Conservation (phyloP, 1,140 invertebrate genomes). For the Saccostrea cuccullata region DNA sequence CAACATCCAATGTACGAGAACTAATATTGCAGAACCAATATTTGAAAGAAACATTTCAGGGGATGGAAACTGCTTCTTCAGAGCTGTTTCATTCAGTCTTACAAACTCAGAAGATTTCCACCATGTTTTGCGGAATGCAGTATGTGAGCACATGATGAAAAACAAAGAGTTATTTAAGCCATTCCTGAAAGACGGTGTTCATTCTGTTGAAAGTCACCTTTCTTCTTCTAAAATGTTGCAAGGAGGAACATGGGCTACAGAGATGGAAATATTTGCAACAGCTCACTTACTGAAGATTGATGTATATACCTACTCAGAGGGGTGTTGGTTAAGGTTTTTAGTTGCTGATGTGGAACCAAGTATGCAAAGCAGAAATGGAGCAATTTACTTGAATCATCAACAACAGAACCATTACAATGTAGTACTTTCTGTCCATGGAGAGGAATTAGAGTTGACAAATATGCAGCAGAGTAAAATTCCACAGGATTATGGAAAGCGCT, state of each 20-base stretch:
- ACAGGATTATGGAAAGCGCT: background rate
- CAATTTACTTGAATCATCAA: constrained; percentile 18
- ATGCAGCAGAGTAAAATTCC: background rate
- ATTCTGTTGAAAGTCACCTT: background rate
- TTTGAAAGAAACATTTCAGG: background rate
- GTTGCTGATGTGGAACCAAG: background rate
- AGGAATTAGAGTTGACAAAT: background rate
- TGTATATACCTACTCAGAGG: constrained; percentile 10
- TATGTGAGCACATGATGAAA: no score
- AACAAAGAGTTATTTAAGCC: background rate
- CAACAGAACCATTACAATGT: constrained; percentile 34
- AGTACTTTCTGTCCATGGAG: background rate
- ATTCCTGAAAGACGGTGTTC: background rate
- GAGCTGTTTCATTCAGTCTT: constrained; percentile 31
- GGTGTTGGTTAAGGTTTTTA: constrained; percentile 22
- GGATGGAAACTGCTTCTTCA: constrained; percentile 39
- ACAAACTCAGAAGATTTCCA: no score
- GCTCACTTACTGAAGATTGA: background rate
- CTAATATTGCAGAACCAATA: no score
- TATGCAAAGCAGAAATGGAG: background rate
- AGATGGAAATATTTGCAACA: constrained; percentile 31
- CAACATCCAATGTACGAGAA: no score
- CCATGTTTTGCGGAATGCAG: no score
- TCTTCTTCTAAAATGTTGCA: background rate
- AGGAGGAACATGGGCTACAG: constrained; percentile 28